These are phyloP conservation scores for Acanthurus lineatus DNA, from an alignment of 2,797 vertebrate species.

Conservation along the genomic window DNA sequence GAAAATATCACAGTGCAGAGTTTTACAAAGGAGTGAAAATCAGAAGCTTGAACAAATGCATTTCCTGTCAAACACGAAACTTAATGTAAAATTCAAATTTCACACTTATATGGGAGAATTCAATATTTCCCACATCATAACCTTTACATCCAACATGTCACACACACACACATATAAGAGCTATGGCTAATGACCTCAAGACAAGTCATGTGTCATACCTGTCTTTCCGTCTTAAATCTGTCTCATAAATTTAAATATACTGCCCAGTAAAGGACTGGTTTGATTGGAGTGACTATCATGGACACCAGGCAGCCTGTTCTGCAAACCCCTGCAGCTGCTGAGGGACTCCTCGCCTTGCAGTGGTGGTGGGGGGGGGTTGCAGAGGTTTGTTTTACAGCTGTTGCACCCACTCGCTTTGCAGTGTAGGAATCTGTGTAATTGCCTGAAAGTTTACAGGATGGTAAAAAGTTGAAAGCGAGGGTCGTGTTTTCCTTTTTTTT, in stretches of 20 bases:
- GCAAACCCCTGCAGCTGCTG: not conserved
- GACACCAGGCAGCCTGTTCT: not conserved
- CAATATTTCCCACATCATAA: too few species aligned
- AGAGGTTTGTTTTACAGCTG: conserved; percentile 43
- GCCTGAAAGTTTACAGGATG: conserved; percentile 47
- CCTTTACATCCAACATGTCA: not conserved
- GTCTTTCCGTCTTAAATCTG: conserved; percentile 8
- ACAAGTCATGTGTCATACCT: not conserved
- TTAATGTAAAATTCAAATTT: too few species aligned
- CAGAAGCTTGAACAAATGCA: too few species aligned
- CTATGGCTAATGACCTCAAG: not conserved
- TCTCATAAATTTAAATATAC: conserved; percentile 27
- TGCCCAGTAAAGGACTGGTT: conserved; percentile 6
- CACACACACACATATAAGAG: too few species aligned
- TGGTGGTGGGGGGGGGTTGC: not conserved
- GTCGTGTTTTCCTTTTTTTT: conserved; percentile 37
- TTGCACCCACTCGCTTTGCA: conserved; percentile 22
- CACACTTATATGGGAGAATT: too few species aligned
- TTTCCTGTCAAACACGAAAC: too few species aligned
- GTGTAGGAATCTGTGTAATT: conserved; percentile 25
- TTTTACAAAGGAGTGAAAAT: too few species aligned
- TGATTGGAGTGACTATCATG: not conserved
- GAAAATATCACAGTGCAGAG: too few species aligned
- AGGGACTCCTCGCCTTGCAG: conserved; percentile 32
- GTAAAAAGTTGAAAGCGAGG: conserved; percentile 37